Evolutionary conservation across 2,797 vertebrate genomes (phyloP), one percentile per base, ranked within the genome.

Genomic region (Pipistrellus pipistrellus): DNA sequence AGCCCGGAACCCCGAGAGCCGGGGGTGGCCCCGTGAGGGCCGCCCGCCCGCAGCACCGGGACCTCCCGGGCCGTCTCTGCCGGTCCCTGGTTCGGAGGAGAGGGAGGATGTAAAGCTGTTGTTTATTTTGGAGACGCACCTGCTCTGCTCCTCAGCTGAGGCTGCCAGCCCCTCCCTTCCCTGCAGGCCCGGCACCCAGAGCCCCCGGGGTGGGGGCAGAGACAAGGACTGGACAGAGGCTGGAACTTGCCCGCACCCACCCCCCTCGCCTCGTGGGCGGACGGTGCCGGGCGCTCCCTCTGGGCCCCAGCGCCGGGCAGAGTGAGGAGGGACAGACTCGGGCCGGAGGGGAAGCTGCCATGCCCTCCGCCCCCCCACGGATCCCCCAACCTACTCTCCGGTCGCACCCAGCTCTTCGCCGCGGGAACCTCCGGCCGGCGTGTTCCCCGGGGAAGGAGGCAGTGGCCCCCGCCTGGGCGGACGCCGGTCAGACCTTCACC

Each of bases 21-120:
- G 95, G 75, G 94, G 94, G 94, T 68, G 78, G 94, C 88, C 95
- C 97, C 86, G 66, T 87, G 95, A 93, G 88, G 95, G 89, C 97
- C 89, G 78, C 82, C 95, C 93, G 95, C 95, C 94, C 94, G 92
- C 95, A 95, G 92, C 97, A 73, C 90, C 38, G 1, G 93, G 97
- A 97, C 95, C 95, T 97, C 93, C 93, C 72, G 55, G 95, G 85
- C 97, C 96, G 96, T 97, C 97, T 98, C 97, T 98, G 96, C 97
- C 46, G 75, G 93, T 97, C 98, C 83, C 96, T 72, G 84, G 82
- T 97, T 97, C 95, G 87, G 96, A 94, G 97, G 90, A 93, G 84
- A 84, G 57, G 53, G 80, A 73, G 53, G 76, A 86, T 88, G 92
- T 5, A 55, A 87, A 92, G 94, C 75, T 51, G 75, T 68, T 88